Conservation (phyloP, 92 coral and sea anemone genomes). For the Umimayanthus kanabou region DNA sequence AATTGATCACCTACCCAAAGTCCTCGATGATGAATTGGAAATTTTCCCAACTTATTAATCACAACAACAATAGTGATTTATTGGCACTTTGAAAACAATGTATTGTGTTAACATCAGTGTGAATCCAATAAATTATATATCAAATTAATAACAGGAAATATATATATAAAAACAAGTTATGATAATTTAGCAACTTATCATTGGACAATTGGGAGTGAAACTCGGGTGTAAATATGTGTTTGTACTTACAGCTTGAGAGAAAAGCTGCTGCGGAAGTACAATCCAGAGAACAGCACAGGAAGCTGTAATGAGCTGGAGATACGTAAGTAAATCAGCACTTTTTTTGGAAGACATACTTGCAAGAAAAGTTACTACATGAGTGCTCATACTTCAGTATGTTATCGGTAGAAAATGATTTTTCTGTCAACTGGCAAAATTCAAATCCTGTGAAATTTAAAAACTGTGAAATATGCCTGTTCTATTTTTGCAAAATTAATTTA, state of each 20-base stretch:
- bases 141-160: neutral
- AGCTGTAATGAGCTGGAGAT: constrained; percentile 82
- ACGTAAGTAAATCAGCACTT: constrained; percentile 52
- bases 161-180: neutral
- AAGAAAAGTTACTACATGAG: too few relatives aligned
- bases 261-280: constrained; percentile 62
- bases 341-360: neutral
- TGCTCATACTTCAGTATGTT: too few relatives aligned
- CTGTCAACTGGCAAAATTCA: too few relatives aligned
- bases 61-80: too few relatives aligned
- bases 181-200: neutral
- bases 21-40: neutral
- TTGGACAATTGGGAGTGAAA: constrained; percentile 13
- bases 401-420: too few relatives aligned
- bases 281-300: constrained; percentile 62
- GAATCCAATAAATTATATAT: too few relatives aligned
- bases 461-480: too few relatives aligned
- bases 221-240: neutral
- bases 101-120: too few relatives aligned
- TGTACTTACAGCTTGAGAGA: constrained; percentile 55
- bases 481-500: too few relatives aligned
- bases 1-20: neutral
- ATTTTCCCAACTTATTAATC: neutral
- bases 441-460: too few relatives aligned
- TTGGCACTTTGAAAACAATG: too few relatives aligned